Conservation (phyloP, 2,113 vertebrate genomes). For the Pseudonaja textilis region DNA sequence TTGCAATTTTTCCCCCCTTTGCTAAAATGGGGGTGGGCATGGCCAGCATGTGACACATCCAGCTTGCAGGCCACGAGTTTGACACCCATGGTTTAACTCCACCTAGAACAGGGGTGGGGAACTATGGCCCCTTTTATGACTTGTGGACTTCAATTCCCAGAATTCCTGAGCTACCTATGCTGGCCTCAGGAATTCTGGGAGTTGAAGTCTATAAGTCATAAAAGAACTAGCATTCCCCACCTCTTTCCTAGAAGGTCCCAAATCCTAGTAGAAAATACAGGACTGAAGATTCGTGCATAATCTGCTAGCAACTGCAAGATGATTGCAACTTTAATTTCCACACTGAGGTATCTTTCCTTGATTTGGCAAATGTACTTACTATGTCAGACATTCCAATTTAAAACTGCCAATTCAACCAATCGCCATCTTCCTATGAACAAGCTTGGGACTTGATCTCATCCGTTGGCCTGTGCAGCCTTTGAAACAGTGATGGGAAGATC, state of each 20-base stretch:
- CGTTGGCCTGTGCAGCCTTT: neutral
- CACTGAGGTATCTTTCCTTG: neutral
- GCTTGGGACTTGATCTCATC: neutral
- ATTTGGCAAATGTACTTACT: neutral
- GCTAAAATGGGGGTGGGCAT: too few relatives aligned
- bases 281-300: neutral
- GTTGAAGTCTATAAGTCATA: neutral
- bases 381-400: neutral
- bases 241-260: neutral
- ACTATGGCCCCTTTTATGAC: neutral
- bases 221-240: neutral
- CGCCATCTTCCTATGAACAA: neutral
- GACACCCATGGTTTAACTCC: too few relatives aligned
- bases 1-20: too few relatives aligned
- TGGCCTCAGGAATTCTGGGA: neutral
- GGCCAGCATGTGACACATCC: too few relatives aligned
- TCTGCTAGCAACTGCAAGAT: neutral
- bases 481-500: neutral
- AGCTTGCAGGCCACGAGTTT: accelerated
- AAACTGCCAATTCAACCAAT: neutral
- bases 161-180: neutral
- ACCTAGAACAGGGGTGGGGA: neutral
- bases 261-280: neutral
- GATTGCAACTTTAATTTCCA: neutral
- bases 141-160: neutral